These are phyloP conservation scores for Lamproptera curius DNA, from an alignment of 2,888 invertebrate species.

Conservation along the genomic window DNA sequence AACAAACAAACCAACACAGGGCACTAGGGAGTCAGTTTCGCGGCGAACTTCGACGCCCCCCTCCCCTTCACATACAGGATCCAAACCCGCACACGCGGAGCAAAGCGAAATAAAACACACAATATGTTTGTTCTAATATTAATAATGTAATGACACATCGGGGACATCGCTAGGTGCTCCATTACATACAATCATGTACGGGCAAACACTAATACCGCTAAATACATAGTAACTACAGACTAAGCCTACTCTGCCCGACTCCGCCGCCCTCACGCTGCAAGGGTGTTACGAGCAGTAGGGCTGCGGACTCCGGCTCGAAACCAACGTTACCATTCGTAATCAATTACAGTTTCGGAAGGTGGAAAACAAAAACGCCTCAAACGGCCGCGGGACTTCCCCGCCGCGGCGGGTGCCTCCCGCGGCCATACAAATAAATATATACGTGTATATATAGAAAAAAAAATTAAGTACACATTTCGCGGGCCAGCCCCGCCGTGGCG, in stretches of 20 bases:
- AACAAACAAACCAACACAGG: constrained; percentile 4
- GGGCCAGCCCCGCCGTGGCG: constrained; percentile 33
- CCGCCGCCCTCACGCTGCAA: constrained; percentile 35
- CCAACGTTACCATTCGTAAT: constrained; percentile 56
- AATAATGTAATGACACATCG: constrained; percentile 74
- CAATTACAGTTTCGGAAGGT: constrained; percentile 48
- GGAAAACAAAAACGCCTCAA: constrained; percentile 32
- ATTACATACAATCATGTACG: constrained; percentile 58
- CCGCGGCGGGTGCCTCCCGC: background rate
- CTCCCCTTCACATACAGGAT: constrained; percentile 39
- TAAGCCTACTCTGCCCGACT: constrained; percentile 47
- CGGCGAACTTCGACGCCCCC: background rate
- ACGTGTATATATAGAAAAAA: constrained; percentile 33
- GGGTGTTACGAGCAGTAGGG: constrained; percentile 10
- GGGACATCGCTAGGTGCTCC: constrained; percentile 68
- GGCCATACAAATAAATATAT: constrained; percentile 29
- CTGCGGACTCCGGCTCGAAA: constrained; percentile 40
- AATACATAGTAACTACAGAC: constrained; percentile 56
- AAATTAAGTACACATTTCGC: constrained; percentile 66
- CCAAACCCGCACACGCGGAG: constrained; percentile 48
- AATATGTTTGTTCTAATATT: constrained; percentile 65
- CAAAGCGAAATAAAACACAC: constrained; percentile 71
- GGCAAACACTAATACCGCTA: constrained; percentile 59
- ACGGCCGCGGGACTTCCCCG: constrained; percentile 26
- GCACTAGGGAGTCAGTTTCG: constrained; percentile 21